Evolutionary conservation across 2,888 invertebrate species (phyloP).

Genomic region (Nasonovia ribisnigri): DNA sequence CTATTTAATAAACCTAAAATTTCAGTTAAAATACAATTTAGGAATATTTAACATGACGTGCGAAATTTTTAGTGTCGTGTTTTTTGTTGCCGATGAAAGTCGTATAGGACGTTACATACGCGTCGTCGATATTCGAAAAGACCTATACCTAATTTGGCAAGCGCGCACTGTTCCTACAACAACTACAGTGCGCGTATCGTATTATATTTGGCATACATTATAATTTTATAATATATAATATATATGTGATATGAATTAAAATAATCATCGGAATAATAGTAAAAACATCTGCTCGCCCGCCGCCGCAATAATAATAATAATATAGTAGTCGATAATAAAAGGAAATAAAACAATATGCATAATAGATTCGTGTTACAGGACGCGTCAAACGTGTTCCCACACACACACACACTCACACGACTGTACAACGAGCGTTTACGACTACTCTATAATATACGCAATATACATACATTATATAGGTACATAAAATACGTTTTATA

Average conservation of each 20-base stretch:
- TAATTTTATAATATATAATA: neutral
- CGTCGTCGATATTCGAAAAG: neutral
- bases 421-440: neutral
- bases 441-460: neutral
- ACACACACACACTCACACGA: neutral
- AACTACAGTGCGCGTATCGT: neutral
- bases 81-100: neutral
- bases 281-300: conserved; percentile 35
- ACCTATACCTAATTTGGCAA: neutral
- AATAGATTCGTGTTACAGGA: conserved; percentile 28
- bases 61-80: neutral
- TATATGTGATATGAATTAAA: conserved; percentile 10
- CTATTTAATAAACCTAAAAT: neutral
- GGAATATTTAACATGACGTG: neutral
- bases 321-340: conserved; percentile 6
- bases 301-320: neutral
- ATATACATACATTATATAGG: neutral
- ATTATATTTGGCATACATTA: neutral
- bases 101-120: neutral
- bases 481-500: conserved; percentile 1
- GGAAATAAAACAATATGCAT: conserved; percentile 36
- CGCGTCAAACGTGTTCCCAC: conserved; percentile 3
- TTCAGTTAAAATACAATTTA: neutral
- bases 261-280: neutral
- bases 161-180: neutral